Evolutionary conservation across 2,888 invertebrate species (phyloP).

Genomic region (Dicranocentrus wangi): DNA sequence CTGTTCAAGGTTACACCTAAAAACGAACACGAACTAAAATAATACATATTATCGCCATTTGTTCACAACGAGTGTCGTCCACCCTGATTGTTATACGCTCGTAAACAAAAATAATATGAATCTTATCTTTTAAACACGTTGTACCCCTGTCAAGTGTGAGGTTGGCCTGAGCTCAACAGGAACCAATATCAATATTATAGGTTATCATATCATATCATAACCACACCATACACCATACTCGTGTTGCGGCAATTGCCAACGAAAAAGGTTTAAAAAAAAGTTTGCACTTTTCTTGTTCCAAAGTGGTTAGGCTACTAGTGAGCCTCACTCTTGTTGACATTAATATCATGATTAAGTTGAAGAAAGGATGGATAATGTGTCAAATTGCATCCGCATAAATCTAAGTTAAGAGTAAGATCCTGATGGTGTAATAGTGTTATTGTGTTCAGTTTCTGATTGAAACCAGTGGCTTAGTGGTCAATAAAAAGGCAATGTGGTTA

Average conservation of each 20-base stretch:
- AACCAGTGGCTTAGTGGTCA: slow-evolving; percentile 26
- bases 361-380: slow-evolving; percentile 24
- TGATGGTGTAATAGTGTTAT: slow-evolving; percentile 11
- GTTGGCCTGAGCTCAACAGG: too few relatives aligned
- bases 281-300: too few relatives aligned
- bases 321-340: slow-evolving; percentile 27
- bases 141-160: too few relatives aligned
- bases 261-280: too few relatives aligned
- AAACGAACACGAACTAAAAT: background rate
- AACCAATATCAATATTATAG: too few relatives aligned
- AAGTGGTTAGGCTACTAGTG: too few relatives aligned
- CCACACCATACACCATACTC: too few relatives aligned
- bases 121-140: too few relatives aligned
- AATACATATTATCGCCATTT: background rate
- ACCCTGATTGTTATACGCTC: too few relatives aligned
- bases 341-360: slow-evolving; percentile 51
- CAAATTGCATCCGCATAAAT: slow-evolving; percentile 45
- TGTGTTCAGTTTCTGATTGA: slow-evolving; percentile 14
- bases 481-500: slow-evolving; percentile 27
- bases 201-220: too few relatives aligned
- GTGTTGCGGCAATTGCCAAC: too few relatives aligned
- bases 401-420: slow-evolving; percentile 20
- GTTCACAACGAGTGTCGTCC: background rate
- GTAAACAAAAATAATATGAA: too few relatives aligned
- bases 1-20: slow-evolving; percentile 46